Conservation (phyloP, 2,888 invertebrate species). For the Lasioglossum calceatum region DNA sequence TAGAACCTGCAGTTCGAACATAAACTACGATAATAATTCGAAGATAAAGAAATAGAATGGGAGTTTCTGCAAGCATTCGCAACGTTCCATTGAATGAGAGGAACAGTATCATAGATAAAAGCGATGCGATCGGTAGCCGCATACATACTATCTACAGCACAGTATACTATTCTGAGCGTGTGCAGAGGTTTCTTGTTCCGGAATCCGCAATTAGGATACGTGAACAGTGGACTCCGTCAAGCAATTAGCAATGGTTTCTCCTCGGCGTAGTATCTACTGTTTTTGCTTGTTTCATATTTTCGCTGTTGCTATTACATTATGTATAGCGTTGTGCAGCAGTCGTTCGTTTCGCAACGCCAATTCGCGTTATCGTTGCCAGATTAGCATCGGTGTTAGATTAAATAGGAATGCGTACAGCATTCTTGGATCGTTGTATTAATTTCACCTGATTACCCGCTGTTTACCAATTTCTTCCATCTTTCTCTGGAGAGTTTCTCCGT, state of each 20-base stretch:
- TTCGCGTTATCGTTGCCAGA: conserved; percentile 62
- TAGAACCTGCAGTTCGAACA: neutral
- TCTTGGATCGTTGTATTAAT: conserved; percentile 54
- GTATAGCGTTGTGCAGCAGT: conserved; percentile 22
- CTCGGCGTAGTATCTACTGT: conserved; percentile 12
- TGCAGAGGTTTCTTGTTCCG: conserved; percentile 25
- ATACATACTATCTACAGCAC: neutral
- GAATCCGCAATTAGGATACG: conserved; percentile 26
- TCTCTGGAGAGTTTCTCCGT: neutral
- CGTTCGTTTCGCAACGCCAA: conserved; percentile 7
- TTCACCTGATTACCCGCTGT: conserved; percentile 47
- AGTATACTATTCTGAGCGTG: conserved; percentile 3
- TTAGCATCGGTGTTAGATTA: conserved; percentile 75
- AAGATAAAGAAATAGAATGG: neutral
- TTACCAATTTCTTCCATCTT: conserved; percentile 38
- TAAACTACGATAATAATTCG: neutral
- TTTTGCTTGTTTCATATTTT: neutral
- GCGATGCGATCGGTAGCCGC: neutral
- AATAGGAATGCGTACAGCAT: conserved; percentile 63
- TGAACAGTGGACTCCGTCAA: conserved; percentile 8
- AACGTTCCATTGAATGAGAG: neutral
- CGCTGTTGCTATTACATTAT: conserved; percentile 11
- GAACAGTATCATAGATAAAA: neutral
- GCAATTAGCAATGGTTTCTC: conserved; percentile 53
- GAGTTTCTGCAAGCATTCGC: neutral